These are phyloP conservation scores for Burhinus bistriatus DNA, from an alignment of 2,113 vertebrate genomes.

Conservation along the genomic window DNA sequence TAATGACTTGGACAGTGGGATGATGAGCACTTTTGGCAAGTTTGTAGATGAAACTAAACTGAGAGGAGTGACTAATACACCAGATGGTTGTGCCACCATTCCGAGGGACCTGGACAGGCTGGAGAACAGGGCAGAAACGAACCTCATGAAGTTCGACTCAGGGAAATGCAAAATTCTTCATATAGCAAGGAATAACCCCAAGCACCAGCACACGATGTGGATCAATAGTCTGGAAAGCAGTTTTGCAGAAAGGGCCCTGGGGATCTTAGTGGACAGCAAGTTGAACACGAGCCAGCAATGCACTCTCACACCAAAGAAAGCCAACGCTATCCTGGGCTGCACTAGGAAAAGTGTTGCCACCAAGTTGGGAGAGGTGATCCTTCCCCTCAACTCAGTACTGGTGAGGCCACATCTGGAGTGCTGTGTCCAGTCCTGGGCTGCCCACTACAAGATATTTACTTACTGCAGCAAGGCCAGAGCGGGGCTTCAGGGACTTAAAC, in stretches of 20 bases:
- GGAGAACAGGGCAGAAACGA: background rate
- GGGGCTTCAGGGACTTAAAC: background rate
- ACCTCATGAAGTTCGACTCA: fast-evolving
- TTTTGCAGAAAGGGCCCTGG: too few species aligned
- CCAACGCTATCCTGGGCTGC: background rate
- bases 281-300: background rate
- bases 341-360: background rate
- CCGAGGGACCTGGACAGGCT: background rate
- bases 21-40: background rate
- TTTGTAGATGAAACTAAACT: background rate
- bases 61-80: background rate
- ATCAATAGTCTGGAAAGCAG: too few species aligned
- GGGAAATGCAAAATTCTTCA: too few species aligned
- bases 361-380: background rate
- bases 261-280: background rate
- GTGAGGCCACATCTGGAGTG: background rate
- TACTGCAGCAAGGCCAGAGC: background rate
- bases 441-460: background rate
- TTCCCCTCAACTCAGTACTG: background rate
- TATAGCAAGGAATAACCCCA: too few species aligned
- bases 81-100: background rate
- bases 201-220: too few species aligned
- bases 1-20: background rate
- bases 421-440: background rate
- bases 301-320: background rate